These are phyloP conservation scores for Mythimna vitellina DNA, from an alignment of 2,888 invertebrate genomes.

Conservation along the genomic window DNA sequence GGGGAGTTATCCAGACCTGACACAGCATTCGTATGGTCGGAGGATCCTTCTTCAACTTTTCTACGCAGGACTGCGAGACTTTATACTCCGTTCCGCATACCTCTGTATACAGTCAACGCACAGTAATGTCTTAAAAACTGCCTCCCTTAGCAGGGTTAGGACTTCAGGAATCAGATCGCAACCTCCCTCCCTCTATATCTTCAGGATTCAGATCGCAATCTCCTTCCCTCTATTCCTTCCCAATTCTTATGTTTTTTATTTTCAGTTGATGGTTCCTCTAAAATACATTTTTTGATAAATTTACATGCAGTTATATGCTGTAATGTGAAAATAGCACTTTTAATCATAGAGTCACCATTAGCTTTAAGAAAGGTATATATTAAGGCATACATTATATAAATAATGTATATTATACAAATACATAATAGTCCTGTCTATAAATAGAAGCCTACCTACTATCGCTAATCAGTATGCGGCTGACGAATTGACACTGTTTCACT, in stretches of 20 bases:
- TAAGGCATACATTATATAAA: slow-evolving; percentile 14
- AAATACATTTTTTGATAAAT: too few relatives aligned
- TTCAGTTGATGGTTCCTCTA: too few relatives aligned
- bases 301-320: neutral
- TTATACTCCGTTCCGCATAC: too few relatives aligned
- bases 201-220: too few relatives aligned
- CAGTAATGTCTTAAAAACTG: neutral
- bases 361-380: neutral
- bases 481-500: slow-evolving; percentile 29
- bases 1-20: too few relatives aligned
- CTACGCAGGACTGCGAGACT: too few relatives aligned
- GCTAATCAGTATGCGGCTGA: slow-evolving; percentile 16
- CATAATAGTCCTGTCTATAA: slow-evolving; percentile 24
- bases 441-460: slow-evolving; percentile 20
- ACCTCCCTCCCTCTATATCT: too few relatives aligned
- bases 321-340: neutral
- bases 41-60: too few relatives aligned
- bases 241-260: too few relatives aligned
- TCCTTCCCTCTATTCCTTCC: too few relatives aligned
- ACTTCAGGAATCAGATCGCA: too few relatives aligned
- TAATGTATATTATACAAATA: neutral
- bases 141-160: neutral
- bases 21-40: too few relatives aligned
- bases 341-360: neutral
- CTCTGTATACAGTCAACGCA: neutral